A percentile compares a stretch with the other conserved stretches of the same genome.
These are phyloP conservation scores for Drosophila sucinea DNA, from an alignment of 1,140 invertebrate genomes.

Conservation along the genomic window DNA sequence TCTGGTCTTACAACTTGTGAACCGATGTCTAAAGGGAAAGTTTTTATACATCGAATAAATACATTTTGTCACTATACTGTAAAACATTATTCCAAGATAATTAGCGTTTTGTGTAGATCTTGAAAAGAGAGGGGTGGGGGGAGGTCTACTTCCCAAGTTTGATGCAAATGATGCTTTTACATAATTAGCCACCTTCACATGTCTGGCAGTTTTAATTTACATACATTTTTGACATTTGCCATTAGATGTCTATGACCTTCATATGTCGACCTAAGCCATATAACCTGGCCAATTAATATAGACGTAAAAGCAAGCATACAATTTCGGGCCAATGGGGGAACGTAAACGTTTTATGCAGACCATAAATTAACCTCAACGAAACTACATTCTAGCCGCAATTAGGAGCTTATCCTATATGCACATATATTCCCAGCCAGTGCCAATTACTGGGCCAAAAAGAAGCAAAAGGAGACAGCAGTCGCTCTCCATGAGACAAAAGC, in stretches of 20 bases:
- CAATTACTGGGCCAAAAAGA: conserved; percentile 39
- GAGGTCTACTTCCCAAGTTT: too few species aligned
- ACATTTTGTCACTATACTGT: too few species aligned
- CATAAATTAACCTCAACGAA: conserved; percentile 25
- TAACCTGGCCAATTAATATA: conserved; percentile 4
- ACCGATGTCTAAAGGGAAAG: too few species aligned
- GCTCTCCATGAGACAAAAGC: conserved; percentile 30
- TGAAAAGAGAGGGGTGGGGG: too few species aligned
- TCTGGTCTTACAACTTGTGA: too few species aligned
- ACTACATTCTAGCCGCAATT: conserved; percentile 48
- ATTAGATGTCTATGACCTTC: background rate
- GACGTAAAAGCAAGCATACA: background rate
- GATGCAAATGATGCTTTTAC: too few species aligned
- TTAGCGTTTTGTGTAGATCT: too few species aligned
- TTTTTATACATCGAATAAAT: too few species aligned
- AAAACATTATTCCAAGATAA: too few species aligned
- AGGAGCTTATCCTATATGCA: conserved; percentile 53
- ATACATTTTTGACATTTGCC: background rate
- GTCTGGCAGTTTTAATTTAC: background rate
- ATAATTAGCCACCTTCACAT: background rate
- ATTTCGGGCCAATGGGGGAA: background rate
- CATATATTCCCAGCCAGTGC: conserved; percentile 34
- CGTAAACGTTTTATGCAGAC: conserved; percentile 17
- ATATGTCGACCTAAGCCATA: background rate
- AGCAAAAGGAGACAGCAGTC: conserved; percentile 14